A percentile compares a stretch with the other conserved stretches of the same genome.
phyloP scores from a whole-genome alignment of 2,888 invertebrate species.

The Molanna angustata region DNA sequence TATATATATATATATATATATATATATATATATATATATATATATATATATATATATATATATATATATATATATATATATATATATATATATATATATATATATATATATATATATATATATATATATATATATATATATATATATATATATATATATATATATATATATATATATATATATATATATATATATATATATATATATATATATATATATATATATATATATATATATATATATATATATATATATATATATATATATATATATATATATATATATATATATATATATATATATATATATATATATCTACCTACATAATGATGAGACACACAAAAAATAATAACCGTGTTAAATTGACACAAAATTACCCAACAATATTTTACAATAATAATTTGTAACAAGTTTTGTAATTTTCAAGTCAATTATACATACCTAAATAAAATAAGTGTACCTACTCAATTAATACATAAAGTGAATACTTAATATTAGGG shows the following conservation, averaged over 20 bases:
- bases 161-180: not conserved
- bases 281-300: not conserved
- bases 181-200: not conserved
- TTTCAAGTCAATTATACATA: no score
- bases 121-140: not conserved
- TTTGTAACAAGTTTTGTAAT: no score
- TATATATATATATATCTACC: not conserved
- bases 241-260: not conserved
- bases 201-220: not conserved
- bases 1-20: not conserved
- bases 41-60: not conserved
- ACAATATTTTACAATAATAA: no score
- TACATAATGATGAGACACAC: no score
- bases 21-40: not conserved
- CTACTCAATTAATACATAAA: no score
- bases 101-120: not conserved
- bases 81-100: not conserved
- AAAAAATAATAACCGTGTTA: no score
- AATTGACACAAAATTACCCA: no score
- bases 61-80: not conserved
- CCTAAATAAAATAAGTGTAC: no score
- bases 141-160: not conserved
- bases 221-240: not conserved
- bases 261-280: not conserved
- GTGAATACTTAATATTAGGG: conserved; percentile 7